Evolutionary conservation across 2,888 invertebrate species (phyloP).

Genomic region (Chymomyza amoena): DNA sequence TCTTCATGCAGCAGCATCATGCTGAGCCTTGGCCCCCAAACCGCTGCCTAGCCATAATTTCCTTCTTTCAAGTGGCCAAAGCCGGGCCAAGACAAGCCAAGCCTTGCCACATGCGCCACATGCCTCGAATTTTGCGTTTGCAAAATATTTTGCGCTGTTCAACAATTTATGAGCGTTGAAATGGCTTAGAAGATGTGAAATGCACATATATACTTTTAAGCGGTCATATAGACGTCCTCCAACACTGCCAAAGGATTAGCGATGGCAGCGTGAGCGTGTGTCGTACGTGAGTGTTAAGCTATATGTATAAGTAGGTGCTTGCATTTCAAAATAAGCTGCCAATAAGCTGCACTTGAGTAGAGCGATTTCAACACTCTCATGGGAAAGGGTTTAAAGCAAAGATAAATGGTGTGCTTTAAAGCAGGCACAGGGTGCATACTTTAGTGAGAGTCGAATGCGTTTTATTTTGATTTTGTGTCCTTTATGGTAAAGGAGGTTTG

Average conservation of each 20-base stretch:
- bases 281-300: background rate
- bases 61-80: constrained; percentile 41
- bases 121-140: constrained; percentile 59
- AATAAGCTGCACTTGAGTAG: too few relatives aligned
- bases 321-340: too few relatives aligned
- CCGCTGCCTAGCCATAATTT: constrained; percentile 32
- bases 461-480: too few relatives aligned
- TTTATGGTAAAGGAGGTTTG: too few relatives aligned
- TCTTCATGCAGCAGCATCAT: background rate
- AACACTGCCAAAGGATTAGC: background rate
- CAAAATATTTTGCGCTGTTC: constrained; percentile 62
- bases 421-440: too few relatives aligned
- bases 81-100: constrained; percentile 22
- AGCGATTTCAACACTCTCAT: too few relatives aligned
- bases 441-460: too few relatives aligned
- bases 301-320: too few relatives aligned
- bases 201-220: background rate
- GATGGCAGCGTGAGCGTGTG: background rate
- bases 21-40: background rate
- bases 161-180: constrained; percentile 73
- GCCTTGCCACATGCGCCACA: constrained; percentile 25
- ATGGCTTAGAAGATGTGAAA: constrained; percentile 61
- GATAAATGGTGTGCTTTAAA: too few relatives aligned
- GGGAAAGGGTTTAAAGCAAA: too few relatives aligned
- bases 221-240: constrained; percentile 1